phyloP scores from a whole-genome alignment of 2,888 invertebrate genomes.

The Drosophila barbarae region DNA sequence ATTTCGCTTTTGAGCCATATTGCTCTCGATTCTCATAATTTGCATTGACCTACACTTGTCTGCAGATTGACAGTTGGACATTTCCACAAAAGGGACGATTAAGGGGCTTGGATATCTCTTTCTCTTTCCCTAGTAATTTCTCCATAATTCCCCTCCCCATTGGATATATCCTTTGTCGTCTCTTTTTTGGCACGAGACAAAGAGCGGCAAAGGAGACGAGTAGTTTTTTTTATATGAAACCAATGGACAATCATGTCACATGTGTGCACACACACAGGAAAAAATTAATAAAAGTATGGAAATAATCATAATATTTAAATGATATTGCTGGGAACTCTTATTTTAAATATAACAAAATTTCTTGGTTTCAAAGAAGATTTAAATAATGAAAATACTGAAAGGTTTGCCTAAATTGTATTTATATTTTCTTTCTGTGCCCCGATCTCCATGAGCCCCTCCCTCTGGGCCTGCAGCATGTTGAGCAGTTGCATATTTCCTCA shows the following conservation, averaged over 20 bases:
- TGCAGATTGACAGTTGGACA: conserved; percentile 36
- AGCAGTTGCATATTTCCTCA: conserved; percentile 25
- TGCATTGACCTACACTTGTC: conserved; percentile 39
- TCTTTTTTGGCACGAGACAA: conserved; percentile 22
- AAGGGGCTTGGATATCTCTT: conserved; percentile 9
- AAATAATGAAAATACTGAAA: too few species aligned
- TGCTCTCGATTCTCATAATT: conserved; percentile 27
- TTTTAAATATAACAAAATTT: too few species aligned
- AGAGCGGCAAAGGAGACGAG: conserved; percentile 8
- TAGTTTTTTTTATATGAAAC: conserved; percentile 10
- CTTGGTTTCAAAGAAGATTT: too few species aligned
- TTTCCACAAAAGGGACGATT: conserved; percentile 17
- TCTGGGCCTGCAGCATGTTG: neutral
- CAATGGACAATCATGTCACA: conserved; percentile 31
- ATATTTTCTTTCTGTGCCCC: conserved; percentile 1
- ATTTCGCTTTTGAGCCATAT: conserved; percentile 16
- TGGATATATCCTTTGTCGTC: neutral
- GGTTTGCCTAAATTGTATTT: neutral
- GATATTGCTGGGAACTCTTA: too few species aligned
- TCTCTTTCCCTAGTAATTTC: neutral
- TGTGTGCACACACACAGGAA: neutral
- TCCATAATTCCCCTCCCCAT: conserved; percentile 1
- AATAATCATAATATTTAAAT: too few species aligned
- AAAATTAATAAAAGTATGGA: neutral
- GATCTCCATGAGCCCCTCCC: neutral